Evolutionary conservation across 1,140 invertebrate species (phyloP), one percentile per base, ranked within the genome.

Genomic region (Mesaphorura yosii): DNA sequence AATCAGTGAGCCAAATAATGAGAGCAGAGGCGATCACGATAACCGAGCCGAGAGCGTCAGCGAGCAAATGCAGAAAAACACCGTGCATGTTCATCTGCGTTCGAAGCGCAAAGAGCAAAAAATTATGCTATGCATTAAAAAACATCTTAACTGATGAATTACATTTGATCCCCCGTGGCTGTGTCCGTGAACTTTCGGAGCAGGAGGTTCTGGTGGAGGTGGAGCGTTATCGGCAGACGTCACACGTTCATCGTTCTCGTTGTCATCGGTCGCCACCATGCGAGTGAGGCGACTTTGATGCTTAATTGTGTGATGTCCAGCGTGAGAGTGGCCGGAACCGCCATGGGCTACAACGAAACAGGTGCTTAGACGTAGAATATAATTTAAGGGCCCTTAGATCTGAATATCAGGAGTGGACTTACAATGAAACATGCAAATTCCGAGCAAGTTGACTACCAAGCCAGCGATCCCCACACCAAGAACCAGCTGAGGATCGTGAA

Each of bases 51-150:
- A 63, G 41, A 22, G 94, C 94, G 74, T 99, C 95, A 23, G 92
- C 94, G 4, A 98, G 67, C 4, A 98, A 85, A 71, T 99, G 96
- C 39, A 99, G 75, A 68, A 98, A 98, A 1, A 97, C 95, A 17
- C 91, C 93, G 44, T 85, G 77, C 87, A 97, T 97, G 67, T 99
- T 99, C 82, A 98, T 84, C 65, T 94, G 84, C 23, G 79, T 1
- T 83, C 76, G 64, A 81, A 78, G 22, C 53, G 63, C 60, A 47
- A 34, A 51, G 62, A 50, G n/a, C 45, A 46, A 48, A 41, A 22
- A 42, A 22, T 25, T 7, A 4, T 51, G 31, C 5, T 39, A 25
- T 22, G 39, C 27, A 7, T 6, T 6, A 48, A 28, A 5, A 15
- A 39, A 22, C 4, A 10, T 34, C 34, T 14, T 42, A 58, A 41